These are phyloP conservation scores for Geotria australis DNA, from an alignment of 2,797 vertebrate species.

Conservation along the genomic window DNA sequence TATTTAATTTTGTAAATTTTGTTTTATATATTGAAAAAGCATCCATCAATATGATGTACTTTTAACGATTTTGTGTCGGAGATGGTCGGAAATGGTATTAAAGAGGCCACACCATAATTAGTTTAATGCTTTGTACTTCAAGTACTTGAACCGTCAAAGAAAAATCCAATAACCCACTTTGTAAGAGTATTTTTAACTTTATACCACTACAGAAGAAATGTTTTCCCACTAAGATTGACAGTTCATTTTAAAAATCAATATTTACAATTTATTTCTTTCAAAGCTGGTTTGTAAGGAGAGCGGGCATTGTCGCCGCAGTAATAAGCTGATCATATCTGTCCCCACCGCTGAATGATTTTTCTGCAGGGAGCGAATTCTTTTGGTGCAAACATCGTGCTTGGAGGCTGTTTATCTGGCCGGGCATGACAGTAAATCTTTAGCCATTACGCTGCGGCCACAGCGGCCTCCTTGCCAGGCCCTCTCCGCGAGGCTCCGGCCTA, in stretches of 20 bases:
- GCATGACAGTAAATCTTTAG: conserved; percentile 99
- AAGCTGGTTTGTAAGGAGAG: conserved; percentile 99
- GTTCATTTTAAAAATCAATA: conserved; percentile 99
- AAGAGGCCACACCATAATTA: no score
- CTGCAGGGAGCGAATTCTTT: conserved; percentile 99
- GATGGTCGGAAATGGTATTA: no score
- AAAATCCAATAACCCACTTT: no score
- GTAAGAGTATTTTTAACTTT: no score
- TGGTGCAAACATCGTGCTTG: conserved; percentile 73
- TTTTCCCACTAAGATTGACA: conserved; percentile 95
- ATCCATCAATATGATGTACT: no score
- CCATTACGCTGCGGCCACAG: conserved; percentile 8
- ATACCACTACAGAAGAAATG: not conserved
- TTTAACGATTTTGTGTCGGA: no score
- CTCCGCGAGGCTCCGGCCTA: not conserved
- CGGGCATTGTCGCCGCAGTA: conserved; percentile 99
- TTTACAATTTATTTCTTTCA: conserved; percentile 99
- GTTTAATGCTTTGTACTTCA: no score
- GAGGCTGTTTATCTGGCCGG: conserved; percentile 98
- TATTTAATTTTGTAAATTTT: no score
- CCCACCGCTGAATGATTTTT: conserved; percentile 85
- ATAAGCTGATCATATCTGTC: conserved; percentile 99
- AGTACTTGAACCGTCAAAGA: no score
- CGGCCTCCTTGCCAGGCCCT: not conserved
- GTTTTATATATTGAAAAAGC: no score